Percentiles rank a stretch among this genome's conserved stretches.
phyloP scores from a whole-genome alignment of 1,140 invertebrate species.

The Phymastichus coffea region DNA sequence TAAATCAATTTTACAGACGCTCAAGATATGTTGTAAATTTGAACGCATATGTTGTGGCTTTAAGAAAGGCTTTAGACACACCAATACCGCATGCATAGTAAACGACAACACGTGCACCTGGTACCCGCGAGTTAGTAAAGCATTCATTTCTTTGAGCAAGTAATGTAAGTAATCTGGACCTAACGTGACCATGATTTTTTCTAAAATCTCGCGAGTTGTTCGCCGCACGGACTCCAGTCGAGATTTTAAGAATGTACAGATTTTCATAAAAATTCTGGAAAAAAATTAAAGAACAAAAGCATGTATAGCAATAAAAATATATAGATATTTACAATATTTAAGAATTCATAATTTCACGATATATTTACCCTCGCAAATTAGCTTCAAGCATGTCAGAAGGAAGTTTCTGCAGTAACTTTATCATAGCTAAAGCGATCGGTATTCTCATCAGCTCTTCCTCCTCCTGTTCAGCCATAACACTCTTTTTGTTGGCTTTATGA shows the following conservation, averaged over 20 bases:
- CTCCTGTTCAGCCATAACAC: conserved; percentile 64
- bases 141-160: conserved; percentile 78
- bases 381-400: conserved; percentile 72
- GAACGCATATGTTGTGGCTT: conserved; percentile 74
- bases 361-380: conserved; percentile 77
- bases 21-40: conserved; percentile 76
- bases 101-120: conserved; percentile 91
- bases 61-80: conserved; percentile 66
- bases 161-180: conserved; percentile 79
- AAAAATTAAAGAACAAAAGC: not conserved
- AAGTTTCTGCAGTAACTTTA: conserved; percentile 87
- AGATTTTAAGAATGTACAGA: conserved; percentile 87
- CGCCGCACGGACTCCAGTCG: conserved; percentile 85
- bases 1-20: conserved; percentile 81
- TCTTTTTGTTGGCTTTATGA: conserved; percentile 79
- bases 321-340: conserved; percentile 15
- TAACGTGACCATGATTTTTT: conserved; percentile 83
- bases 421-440: conserved; percentile 88
- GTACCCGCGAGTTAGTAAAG: conserved; percentile 82
- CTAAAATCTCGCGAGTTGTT: conserved; percentile 80
- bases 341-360: not conserved
- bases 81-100: conserved; percentile 82
- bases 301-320: not conserved
- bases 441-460: conserved; percentile 89
- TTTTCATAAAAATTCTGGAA: conserved; percentile 80